phyloP scores from a whole-genome alignment of 2,888 invertebrate species.

The Macrophya annulata region DNA sequence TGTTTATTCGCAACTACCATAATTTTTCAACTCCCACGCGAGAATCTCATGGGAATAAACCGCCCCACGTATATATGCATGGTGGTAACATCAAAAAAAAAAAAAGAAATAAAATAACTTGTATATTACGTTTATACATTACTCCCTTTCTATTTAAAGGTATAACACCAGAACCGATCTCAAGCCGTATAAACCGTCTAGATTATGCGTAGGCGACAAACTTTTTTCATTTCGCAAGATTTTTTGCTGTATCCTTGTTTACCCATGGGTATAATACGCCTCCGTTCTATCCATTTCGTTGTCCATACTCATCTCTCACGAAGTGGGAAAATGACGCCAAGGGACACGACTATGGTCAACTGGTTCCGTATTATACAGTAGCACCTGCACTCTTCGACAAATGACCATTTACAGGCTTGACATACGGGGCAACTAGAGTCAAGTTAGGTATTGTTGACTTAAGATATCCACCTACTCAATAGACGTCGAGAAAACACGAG shows the following conservation, averaged over 20 bases:
- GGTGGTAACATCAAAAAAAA: neutral
- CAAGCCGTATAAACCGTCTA: neutral
- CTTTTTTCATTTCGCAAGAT: neutral
- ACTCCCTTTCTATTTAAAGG: neutral
- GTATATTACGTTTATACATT: neutral
- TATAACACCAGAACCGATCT: neutral
- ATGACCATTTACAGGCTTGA: constrained; percentile 45
- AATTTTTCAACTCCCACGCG: constrained; percentile 46
- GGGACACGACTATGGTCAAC: neutral
- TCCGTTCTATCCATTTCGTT: neutral
- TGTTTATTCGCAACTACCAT: constrained; percentile 47
- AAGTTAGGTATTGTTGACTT: neutral
- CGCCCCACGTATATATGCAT: neutral
- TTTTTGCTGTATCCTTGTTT: neutral
- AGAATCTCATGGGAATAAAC: constrained; percentile 37
- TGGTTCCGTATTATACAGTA: constrained; percentile 12
- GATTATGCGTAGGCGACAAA: neutral
- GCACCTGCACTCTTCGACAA: constrained; percentile 36
- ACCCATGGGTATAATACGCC: neutral
- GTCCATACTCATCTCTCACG: no score
- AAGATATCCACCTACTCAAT: neutral
- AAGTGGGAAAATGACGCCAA: neutral
- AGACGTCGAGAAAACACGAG: neutral
- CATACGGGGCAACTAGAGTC: neutral
- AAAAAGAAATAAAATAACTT: neutral